phyloP scores from a whole-genome alignment of 2,113 vertebrate species.

The Cryptomyrus ogoouensis region DNA sequence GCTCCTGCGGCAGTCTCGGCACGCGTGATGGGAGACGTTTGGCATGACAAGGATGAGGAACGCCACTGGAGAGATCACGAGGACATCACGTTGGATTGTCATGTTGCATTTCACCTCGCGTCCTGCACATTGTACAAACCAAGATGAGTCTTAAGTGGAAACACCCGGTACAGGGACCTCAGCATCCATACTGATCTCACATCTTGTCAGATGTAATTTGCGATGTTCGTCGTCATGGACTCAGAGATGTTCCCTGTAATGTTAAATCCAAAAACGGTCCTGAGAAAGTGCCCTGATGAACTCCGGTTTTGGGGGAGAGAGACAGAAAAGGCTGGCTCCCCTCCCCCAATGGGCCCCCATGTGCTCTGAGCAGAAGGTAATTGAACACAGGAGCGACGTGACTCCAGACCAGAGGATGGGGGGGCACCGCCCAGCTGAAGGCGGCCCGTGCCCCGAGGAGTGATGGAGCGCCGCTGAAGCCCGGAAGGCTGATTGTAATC shows the following conservation, averaged over 20 bases:
- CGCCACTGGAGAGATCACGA: neutral
- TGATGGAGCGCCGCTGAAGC: conserved; percentile 19
- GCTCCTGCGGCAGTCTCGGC: conserved; percentile 1
- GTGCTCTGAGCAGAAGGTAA: neutral
- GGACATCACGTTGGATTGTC: neutral
- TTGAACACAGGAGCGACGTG: conserved; percentile 8
- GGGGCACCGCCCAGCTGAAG: conserved; percentile 18
- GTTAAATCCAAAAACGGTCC: neutral
- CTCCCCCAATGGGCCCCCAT: neutral
- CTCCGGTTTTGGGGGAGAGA: neutral
- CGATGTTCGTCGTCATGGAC: neutral
- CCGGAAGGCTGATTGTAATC: conserved; percentile 36
- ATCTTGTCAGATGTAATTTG: neutral
- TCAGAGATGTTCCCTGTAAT: neutral
- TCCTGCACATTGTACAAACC: neutral
- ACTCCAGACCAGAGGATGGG: neutral
- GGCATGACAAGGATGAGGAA: neutral
- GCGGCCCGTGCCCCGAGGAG: neutral
- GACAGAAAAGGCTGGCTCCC: neutral
- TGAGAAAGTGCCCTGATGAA: conserved; percentile 9
- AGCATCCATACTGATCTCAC: neutral
- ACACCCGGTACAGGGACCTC: neutral
- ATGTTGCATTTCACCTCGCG: neutral
- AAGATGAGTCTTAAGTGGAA: neutral
- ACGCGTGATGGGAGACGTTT: neutral